Conservation (phyloP, 1,140 invertebrate genomes). For the Drosophila pallidifrons region DNA sequence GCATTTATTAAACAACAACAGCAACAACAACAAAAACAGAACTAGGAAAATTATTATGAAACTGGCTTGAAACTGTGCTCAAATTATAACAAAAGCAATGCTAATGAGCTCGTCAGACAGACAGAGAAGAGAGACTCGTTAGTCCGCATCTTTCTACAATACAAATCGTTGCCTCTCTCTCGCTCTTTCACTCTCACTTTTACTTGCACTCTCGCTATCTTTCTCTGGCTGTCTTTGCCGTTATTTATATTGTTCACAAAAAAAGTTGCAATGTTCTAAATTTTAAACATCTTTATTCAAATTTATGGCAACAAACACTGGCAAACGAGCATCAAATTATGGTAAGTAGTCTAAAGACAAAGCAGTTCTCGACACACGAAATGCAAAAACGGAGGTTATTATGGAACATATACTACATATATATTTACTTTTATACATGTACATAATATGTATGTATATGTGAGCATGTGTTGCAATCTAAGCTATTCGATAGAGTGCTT, state of each 20-base stretch:
- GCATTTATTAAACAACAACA: background rate
- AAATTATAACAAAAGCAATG: slow-evolving; percentile 50
- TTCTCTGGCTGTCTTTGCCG: slow-evolving; percentile 7
- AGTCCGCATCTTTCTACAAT: slow-evolving; percentile 18
- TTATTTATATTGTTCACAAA: slow-evolving; percentile 12
- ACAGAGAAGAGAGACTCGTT: slow-evolving; percentile 28
- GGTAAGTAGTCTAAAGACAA: slow-evolving; percentile 12
- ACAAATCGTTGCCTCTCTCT: background rate
- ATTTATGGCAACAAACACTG: slow-evolving; percentile 29
- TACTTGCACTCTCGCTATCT: background rate
- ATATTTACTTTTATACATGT: background rate
- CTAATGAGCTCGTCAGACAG: slow-evolving; percentile 36
- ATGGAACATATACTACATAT: background rate
- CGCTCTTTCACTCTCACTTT: slow-evolving; percentile 4
- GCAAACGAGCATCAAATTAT: slow-evolving; percentile 30
- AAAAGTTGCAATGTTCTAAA: slow-evolving; percentile 30
- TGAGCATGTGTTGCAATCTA: slow-evolving; percentile 3
- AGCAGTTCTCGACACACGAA: background rate
- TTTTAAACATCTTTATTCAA: slow-evolving; percentile 33
- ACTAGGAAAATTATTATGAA: slow-evolving; percentile 11
- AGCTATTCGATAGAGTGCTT: slow-evolving; percentile 15
- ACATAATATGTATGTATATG: background rate
- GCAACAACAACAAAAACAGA: background rate
- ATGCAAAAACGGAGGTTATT: slow-evolving; percentile 3
- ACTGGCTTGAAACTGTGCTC: slow-evolving; percentile 38